These are phyloP conservation scores for Etheostoma spectabile DNA, from an alignment of 2,113 vertebrate species.

Conservation along the genomic window DNA sequence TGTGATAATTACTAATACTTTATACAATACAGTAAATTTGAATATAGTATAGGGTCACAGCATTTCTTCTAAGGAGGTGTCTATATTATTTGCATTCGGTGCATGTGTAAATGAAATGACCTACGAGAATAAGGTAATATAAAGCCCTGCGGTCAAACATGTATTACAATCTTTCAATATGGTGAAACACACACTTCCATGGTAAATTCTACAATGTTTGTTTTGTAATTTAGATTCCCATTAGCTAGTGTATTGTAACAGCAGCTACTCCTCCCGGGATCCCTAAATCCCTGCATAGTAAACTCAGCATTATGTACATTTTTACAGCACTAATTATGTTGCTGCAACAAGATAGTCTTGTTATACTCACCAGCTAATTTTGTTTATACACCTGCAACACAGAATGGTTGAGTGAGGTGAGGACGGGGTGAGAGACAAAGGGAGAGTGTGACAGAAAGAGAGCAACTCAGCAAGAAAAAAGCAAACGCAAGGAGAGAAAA, in stretches of 20 bases:
- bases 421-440: constrained; percentile 18
- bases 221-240: too few species aligned
- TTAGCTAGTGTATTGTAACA: too few species aligned
- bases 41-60: neutral
- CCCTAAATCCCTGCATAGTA: neutral
- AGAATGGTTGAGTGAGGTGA: constrained; percentile 8
- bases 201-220: neutral
- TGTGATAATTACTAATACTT: neutral
- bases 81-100: neutral
- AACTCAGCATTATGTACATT: neutral
- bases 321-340: neutral
- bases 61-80: neutral
- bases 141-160: neutral
- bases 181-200: too few species aligned
- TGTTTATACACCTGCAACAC: constrained; percentile 13
- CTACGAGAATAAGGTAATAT: too few species aligned
- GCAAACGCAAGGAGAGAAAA: constrained; percentile 27
- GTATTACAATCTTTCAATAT: neutral
- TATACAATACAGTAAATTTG: too few species aligned
- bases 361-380: neutral
- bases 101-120: neutral
- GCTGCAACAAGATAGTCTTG: neutral
- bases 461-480: constrained; percentile 24
- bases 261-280: too few species aligned
- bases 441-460: constrained; percentile 5